Evolutionary conservation across 1,140 invertebrate genomes (phyloP), one percentile per base, ranked within the genome.

Genomic region (Palaemon carinicauda): DNA sequence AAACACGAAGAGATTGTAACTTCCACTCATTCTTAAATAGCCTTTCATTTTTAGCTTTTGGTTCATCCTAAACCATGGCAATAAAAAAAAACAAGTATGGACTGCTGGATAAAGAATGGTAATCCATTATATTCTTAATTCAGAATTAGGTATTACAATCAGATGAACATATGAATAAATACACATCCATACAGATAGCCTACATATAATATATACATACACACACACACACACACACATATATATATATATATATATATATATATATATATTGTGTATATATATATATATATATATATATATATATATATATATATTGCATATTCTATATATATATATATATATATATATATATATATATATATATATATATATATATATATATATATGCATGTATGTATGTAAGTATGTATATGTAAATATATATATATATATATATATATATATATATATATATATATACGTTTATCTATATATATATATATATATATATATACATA

Each of bases 191-290:
- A n/a, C n/a, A n/a, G n/a, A n/a, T n/a, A n/a, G n/a, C n/a, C n/a
- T n/a, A n/a, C n/a, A n/a, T n/a, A n/a, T n/a, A n/a, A n/a, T n/a
- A n/a, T n/a, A n/a, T n/a, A 73, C 29, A 73, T 0, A 27, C 19
- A 27, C 19, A 29, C 41, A 4, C 31, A 73, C 41, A 31, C 41
- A 79, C 4, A 7, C 41, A 79, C 41, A 79, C 50, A 54, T 79
- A 27, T 65, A 41, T 79, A 41, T 56, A 79, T 54, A 79, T 65
- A 79, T 65, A 79, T 56, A 79, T 65, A 79, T 79, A 79, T 79
- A 79, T 79, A 79, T 79, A 79, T 79, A 79, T 79, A 79, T 79
- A 79, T n/a, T n/a, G n/a, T 79, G 50, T 79, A 79, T 79, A 79
- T 51, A 51, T 51, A 79, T 51, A 50, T 51, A 79, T 79, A 41